Evolutionary conservation across 2,113 vertebrate genomes (phyloP).

Genomic region (Monarcha castaneiventris): DNA sequence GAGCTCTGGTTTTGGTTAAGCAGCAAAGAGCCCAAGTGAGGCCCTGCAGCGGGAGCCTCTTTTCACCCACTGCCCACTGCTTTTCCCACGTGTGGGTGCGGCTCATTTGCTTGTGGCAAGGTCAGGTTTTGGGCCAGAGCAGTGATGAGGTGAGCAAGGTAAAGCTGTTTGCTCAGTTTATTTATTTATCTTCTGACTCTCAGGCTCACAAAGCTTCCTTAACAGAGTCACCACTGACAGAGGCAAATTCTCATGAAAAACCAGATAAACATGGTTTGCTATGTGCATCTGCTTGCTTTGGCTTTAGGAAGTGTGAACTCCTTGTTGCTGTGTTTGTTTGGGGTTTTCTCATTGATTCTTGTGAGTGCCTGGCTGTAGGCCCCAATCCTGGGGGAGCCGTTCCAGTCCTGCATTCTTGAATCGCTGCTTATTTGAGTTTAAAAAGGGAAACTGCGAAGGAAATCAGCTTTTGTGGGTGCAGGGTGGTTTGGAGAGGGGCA

Average conservation of each 20-base stretch:
- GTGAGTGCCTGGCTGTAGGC: background rate
- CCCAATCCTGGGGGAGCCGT: fast-evolving
- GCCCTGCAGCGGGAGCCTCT: background rate
- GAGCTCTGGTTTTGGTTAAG: background rate
- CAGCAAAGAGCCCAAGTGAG: background rate
- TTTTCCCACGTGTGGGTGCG: background rate
- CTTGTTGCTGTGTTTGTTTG: background rate
- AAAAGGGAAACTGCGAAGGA: fast-evolving
- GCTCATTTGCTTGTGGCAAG: background rate
- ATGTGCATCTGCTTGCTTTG: background rate
- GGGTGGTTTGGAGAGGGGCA: background rate
- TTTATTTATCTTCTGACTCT: background rate
- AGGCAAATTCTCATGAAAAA: background rate
- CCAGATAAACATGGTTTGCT: background rate
- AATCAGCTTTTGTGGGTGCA: background rate
- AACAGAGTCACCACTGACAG: background rate
- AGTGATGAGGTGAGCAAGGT: fast-evolving
- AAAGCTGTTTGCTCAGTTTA: background rate
- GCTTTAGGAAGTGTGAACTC: background rate
- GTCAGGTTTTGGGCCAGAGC: background rate
- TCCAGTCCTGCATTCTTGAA: background rate
- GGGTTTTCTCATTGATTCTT: background rate
- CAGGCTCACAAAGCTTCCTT: background rate
- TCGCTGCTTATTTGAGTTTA: fast-evolving
- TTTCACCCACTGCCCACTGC: background rate